phyloP scores from a whole-genome alignment of 2,888 invertebrate genomes.

The Germaria angustata region DNA sequence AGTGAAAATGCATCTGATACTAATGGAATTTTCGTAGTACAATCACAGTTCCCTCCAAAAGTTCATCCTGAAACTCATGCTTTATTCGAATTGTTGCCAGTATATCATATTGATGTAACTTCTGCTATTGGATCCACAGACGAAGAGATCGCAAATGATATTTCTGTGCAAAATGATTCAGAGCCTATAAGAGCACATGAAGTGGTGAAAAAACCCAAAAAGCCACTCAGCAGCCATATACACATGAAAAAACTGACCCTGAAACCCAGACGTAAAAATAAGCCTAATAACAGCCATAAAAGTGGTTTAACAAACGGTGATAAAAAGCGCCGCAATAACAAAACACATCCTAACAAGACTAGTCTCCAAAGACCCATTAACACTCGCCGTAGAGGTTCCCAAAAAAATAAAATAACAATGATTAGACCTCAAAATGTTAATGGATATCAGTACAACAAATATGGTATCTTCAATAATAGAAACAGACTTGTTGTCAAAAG shows the following conservation, averaged over 20 bases:
- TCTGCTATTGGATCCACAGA: slow-evolving; percentile 73
- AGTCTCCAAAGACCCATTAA: not conserved
- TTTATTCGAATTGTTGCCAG: slow-evolving; percentile 74
- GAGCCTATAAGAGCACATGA: not conserved
- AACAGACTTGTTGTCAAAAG: slow-evolving; percentile 5
- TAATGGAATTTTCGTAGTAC: slow-evolving; percentile 72
- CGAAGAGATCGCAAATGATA: slow-evolving; percentile 40
- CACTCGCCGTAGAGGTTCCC: not conserved
- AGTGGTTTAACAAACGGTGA: not conserved
- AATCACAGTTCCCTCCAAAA: slow-evolving; percentile 73
- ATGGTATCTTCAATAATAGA: not conserved
- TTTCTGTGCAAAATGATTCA: not conserved
- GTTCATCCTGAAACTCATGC: slow-evolving; percentile 76
- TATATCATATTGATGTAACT: slow-evolving; percentile 57
- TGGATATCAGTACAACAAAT: not conserved
- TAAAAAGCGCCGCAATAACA: slow-evolving; percentile 8
- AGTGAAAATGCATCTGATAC: not conserved
- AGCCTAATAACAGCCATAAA: slow-evolving; percentile 10
- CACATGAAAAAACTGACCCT: not conserved
- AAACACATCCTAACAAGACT: not conserved
- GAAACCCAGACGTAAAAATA: slow-evolving; percentile 34
- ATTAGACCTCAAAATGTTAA: not conserved
- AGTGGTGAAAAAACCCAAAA: not conserved
- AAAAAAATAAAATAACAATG: not conserved
- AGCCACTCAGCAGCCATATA: not conserved